Conservation (phyloP, 2,797 vertebrate species). For the Babyrousa celebensis region DNA sequence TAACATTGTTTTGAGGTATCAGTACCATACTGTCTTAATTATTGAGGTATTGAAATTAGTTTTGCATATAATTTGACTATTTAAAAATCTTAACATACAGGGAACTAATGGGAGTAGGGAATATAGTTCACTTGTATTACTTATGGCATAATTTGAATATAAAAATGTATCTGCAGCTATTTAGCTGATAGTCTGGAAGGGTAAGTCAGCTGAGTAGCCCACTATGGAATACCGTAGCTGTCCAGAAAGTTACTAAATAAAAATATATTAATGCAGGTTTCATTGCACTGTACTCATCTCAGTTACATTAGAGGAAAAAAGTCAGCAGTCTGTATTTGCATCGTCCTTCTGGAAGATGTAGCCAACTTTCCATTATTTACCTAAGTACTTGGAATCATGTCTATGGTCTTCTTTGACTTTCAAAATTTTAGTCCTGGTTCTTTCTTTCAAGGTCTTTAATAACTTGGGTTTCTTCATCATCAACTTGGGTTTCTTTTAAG, state of each 20-base stretch:
- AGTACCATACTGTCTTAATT: conserved; percentile 60
- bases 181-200: not conserved
- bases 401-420: not conserved
- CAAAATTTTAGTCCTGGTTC: conserved; percentile 3
- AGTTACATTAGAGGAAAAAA: not conserved
- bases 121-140: conserved; percentile 18
- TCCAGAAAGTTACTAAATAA: not conserved
- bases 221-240: not conserved
- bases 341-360: not conserved
- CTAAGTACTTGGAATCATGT: not conserved
- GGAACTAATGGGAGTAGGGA: conserved; percentile 18
- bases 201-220: not conserved
- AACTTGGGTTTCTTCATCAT: not conserved
- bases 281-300: not conserved
- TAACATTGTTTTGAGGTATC: conserved; percentile 14
- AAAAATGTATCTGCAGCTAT: not conserved
- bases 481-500: not conserved
- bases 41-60: conserved; percentile 40
- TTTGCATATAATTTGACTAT: conserved; percentile 36
- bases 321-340: conserved; percentile 12
- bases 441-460: not conserved
- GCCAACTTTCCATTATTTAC: not conserved
- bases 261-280: not conserved
- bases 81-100: conserved; percentile 50
- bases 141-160: conserved; percentile 16